Conservation (phyloP, 2,113 vertebrate species). For the Orientallactaga bullata region DNA sequence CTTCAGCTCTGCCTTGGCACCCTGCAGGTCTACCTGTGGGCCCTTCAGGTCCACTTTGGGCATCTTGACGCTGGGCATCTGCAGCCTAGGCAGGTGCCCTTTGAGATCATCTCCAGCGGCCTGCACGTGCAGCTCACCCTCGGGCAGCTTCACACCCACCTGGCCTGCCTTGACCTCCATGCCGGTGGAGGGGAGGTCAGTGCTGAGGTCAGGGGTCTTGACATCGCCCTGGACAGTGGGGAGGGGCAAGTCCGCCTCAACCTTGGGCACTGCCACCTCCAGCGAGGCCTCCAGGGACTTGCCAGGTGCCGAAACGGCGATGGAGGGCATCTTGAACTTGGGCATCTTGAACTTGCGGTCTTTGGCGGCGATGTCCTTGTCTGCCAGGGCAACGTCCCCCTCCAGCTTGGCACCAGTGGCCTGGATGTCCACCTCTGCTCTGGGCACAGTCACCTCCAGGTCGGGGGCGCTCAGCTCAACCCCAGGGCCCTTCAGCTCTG, state of each 20-base stretch:
- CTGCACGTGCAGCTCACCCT: slow-evolving; percentile 77
- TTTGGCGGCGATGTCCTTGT: background rate
- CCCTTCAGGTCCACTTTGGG: fast-evolving
- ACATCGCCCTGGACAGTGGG: background rate
- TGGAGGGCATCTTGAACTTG: slow-evolving; percentile 83
- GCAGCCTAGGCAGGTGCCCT: background rate
- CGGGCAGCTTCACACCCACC: slow-evolving; percentile 67
- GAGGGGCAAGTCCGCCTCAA: background rate
- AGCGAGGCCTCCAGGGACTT: background rate
- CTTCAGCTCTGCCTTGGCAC: fast-evolving
- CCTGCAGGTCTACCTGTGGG: background rate
- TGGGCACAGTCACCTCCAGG: background rate
- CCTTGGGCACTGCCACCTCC: background rate
- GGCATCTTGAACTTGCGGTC: slow-evolving; percentile 60
- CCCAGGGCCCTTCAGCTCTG: background rate
- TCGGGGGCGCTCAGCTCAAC: fast-evolving
- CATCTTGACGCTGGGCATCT: background rate
- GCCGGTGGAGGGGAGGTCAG: fast-evolving
- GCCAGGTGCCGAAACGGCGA: background rate
- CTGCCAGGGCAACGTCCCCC: background rate
- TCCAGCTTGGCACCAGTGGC: fast-evolving
- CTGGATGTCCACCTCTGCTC: background rate
- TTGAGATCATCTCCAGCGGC: background rate
- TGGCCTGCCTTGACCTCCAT: fast-evolving
- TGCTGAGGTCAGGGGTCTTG: background rate